A percentile compares a stretch with the other conserved stretches of the same genome.
phyloP scores from a whole-genome alignment of 2,113 vertebrate genomes.

The Spizaetus ornatus region DNA sequence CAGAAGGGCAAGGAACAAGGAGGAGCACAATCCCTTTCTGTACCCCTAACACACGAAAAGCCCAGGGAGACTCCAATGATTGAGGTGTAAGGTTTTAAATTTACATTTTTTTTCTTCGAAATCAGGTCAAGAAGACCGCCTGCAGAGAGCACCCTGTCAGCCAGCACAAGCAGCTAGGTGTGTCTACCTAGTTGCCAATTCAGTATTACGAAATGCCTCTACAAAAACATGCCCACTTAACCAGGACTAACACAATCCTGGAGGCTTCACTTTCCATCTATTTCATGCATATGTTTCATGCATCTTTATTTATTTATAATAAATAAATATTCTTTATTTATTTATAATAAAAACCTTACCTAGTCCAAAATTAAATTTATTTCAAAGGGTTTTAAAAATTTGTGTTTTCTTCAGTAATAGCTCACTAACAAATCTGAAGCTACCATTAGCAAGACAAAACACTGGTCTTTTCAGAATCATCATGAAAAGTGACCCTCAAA shows the following conservation, averaged over 20 bases:
- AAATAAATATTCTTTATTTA: not conserved
- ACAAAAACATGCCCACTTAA: not conserved
- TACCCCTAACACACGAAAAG: not conserved
- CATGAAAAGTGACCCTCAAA: not conserved
- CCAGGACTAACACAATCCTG: not conserved
- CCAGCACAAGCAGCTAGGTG: not conserved
- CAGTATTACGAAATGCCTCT: not conserved
- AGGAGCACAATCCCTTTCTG: not conserved
- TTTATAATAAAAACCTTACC: not conserved
- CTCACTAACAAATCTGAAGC: not conserved
- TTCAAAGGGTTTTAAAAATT: not conserved
- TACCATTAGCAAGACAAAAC: not conserved
- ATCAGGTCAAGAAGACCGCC: not conserved
- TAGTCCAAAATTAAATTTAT: not conserved
- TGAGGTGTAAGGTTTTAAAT: fast-evolving
- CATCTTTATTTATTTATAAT: not conserved
- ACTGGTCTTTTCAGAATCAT: not conserved
- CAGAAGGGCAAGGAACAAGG: not conserved
- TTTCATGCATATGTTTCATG: not conserved
- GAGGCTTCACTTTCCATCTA: not conserved
- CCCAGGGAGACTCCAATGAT: not conserved
- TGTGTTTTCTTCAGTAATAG: not conserved
- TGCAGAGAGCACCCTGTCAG: not conserved
- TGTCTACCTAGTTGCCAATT: not conserved
- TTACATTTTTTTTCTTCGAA: not conserved